Conservation (phyloP, 2,797 vertebrate genomes). For the Acrossocheilus wenchowensis region DNA sequence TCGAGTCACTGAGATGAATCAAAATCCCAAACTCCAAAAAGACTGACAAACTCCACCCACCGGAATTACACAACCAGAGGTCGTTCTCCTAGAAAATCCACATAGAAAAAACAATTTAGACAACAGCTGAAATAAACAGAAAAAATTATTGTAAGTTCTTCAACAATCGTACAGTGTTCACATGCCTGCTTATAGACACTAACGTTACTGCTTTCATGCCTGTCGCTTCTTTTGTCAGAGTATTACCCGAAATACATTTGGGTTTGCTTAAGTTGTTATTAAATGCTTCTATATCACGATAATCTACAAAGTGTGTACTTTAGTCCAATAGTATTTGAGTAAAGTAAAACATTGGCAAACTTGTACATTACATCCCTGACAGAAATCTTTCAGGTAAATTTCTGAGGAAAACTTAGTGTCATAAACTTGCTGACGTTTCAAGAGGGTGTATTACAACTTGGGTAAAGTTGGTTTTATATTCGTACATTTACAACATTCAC, state of each 20-base stretch:
- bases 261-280: neutral
- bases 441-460: neutral
- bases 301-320: neutral
- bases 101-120: neutral
- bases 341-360: neutral
- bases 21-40: neutral
- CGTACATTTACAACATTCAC: no score
- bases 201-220: neutral
- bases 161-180: no score
- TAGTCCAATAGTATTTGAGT: neutral
- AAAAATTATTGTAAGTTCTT: neutral
- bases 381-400: neutral
- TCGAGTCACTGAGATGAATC: neutral
- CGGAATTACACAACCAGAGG: neutral
- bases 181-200: neutral
- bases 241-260: neutral
- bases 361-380: neutral
- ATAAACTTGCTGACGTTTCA: neutral
- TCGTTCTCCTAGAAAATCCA: neutral
- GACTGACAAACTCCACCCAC: neutral
- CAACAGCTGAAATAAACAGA: neutral
- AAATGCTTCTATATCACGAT: neutral
- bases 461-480: no score
- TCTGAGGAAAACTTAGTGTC: neutral
- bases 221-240: neutral